Base-by-base conservation (phyloP, 1,140 invertebrate species). In the Solenopsis invicta region DNA sequence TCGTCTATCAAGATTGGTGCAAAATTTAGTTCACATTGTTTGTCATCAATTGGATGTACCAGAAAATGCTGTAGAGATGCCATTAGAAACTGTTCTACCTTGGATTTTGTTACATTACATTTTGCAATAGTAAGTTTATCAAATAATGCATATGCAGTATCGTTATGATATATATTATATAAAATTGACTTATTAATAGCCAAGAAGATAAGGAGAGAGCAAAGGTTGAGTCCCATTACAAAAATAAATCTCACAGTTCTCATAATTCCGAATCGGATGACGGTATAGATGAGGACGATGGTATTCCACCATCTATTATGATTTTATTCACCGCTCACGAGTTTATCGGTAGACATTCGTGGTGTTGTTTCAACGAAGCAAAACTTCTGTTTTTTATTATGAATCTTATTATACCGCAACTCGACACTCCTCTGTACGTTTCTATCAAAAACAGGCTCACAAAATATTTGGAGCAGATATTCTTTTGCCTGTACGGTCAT, bases 401-500 rank as follows among this genome's bases (percentile, higher is more conserved):
- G 88, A 97, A 98, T 89, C 96, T 97, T 13, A 95, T 99, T 2
- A 96, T 97, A 18, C 96, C 97, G 8, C 96, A 97, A 85, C 93
- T 97, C 29, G 95, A 96, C 89, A 96, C 96, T 41, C 97, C 95
- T 96, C 72, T 95, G 92, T 94, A 91, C 76, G 56, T 89, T 87
- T 69, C 90, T 89, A 95, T 96, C 72, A 94, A 96, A 90, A 96
- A 97, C 88, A 96, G 96, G 94, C 94, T 98, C 4, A 96, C 96
- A 62, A 97, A 97, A 80, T 97, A 97, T 77, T 95, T 99, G 82
- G 98, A 99, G 91, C 98, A 99, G 94, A 97, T 98, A 90, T 97
- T 99, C 69, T 98, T 97, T 93, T 99, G 98, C 94, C 95, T 99
- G 2, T 99, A 98, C 94, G 97, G 97, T 29, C 98, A 99, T 95